phyloP scores from a whole-genome alignment of 2,113 vertebrate genomes.

The Phasianus colchicus region DNA sequence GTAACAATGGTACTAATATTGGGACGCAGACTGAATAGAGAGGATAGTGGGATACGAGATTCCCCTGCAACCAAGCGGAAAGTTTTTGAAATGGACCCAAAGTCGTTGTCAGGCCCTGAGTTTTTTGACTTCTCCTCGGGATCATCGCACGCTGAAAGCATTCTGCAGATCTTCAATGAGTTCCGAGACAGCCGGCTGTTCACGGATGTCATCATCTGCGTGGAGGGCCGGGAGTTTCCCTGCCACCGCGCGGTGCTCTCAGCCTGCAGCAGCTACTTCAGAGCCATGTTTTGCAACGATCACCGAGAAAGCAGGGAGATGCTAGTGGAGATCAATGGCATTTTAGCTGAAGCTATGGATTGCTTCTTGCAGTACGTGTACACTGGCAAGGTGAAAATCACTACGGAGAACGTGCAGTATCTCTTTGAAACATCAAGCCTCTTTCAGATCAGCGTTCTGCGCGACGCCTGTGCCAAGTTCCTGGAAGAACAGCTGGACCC shows the following conservation, averaged over 20 bases:
- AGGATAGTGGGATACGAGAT: slow-evolving; percentile 91
- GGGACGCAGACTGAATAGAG: slow-evolving; percentile 94
- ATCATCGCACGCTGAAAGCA: slow-evolving; percentile 92
- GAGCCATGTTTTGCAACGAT: slow-evolving; percentile 97
- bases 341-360: slow-evolving; percentile 97
- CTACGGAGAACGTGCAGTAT: slow-evolving; percentile 96
- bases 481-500: slow-evolving; percentile 97
- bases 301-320: slow-evolving; percentile 93
- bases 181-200: slow-evolving; percentile 93
- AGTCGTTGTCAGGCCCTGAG: slow-evolving; percentile 85
- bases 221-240: slow-evolving; percentile 93
- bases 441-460: slow-evolving; percentile 92
- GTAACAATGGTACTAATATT: slow-evolving; percentile 98
- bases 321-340: slow-evolving; percentile 95
- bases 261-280: slow-evolving; percentile 95
- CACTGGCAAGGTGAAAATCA: slow-evolving; percentile 95
- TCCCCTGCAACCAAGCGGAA: slow-evolving; percentile 97
- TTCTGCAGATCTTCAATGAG: slow-evolving; percentile 96
- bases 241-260: slow-evolving; percentile 95
- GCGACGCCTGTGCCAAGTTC: slow-evolving; percentile 96
- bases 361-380: slow-evolving; percentile 96
- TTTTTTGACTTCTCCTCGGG: slow-evolving; percentile 95
- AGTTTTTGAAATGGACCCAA: slow-evolving; percentile 96
- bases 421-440: slow-evolving; percentile 97
- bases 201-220: slow-evolving; percentile 95